These are phyloP conservation scores for Acromyrmex charruanus DNA, from an alignment of 1,140 invertebrate species.

Conservation along the genomic window DNA sequence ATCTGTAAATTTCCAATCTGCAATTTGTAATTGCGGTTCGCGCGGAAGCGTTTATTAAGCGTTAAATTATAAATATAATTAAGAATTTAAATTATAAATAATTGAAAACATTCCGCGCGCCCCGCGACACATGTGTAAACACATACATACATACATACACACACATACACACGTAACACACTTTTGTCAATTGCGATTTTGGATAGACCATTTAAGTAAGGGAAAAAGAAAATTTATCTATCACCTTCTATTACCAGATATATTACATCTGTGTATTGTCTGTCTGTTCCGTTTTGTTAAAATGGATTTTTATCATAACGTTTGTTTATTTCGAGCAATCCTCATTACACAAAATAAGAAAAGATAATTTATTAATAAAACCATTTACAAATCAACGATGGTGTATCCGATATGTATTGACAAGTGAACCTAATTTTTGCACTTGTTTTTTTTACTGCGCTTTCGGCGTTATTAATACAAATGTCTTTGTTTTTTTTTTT, in stretches of 20 bases:
- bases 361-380: constrained; percentile 87
- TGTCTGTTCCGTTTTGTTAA: constrained; percentile 84
- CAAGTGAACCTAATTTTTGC: constrained; percentile 26
- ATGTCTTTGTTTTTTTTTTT: not conserved
- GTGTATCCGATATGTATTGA: constrained; percentile 50
- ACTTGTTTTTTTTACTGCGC: constrained; percentile 5
- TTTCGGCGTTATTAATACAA: not conserved
- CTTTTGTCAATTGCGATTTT: constrained; percentile 86
- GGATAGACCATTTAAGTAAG: constrained; percentile 83
- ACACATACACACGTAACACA: constrained; percentile 66
- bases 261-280: constrained; percentile 83
- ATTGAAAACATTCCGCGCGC: constrained; percentile 80
- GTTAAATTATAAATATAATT: constrained; percentile 75
- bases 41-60: constrained; percentile 78
- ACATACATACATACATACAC: constrained; percentile 62
- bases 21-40: constrained; percentile 83
- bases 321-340: constrained; percentile 85
- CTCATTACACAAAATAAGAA: constrained; percentile 84
- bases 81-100: constrained; percentile 74
- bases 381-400: constrained; percentile 84
- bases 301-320: constrained; percentile 85
- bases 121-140: constrained; percentile 77
- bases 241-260: constrained; percentile 81
- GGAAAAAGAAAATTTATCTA: constrained; percentile 75
- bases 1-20: constrained; percentile 84